phyloP scores from a whole-genome alignment of 2,888 invertebrate genomes.

The Meghimatium bilineatum region DNA sequence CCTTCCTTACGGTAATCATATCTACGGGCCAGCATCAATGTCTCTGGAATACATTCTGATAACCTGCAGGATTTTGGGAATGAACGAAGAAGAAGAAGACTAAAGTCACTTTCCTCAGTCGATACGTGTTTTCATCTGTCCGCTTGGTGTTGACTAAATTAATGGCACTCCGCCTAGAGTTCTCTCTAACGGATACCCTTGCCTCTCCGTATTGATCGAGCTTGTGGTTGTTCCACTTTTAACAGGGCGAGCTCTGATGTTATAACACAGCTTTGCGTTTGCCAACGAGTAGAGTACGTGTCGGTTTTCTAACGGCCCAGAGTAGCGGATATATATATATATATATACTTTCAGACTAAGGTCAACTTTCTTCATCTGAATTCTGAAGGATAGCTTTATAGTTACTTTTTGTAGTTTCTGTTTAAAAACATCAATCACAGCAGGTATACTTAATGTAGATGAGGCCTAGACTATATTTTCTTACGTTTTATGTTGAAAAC shows the following conservation, averaged over 20 bases:
- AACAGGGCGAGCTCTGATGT: not conserved
- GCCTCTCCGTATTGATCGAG: conserved; percentile 9
- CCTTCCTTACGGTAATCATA: no score
- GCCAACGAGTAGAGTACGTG: not conserved
- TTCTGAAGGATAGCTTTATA: not conserved
- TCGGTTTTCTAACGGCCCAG: not conserved
- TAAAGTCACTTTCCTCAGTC: no score
- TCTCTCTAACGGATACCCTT: not conserved
- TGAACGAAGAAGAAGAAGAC: no score
- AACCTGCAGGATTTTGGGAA: no score
- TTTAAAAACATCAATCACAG: no score
- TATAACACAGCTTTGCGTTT: not conserved
- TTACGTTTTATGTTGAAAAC: no score
- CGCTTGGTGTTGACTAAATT: conserved; percentile 9
- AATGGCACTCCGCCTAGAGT: conserved; percentile 2
- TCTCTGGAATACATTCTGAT: no score
- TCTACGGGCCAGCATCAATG: no score
- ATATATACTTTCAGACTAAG: not conserved
- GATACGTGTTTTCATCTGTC: conserved; percentile 2
- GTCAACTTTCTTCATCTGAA: not conserved
- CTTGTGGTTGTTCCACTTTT: conserved; percentile 5
- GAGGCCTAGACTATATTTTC: no score
- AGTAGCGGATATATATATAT: not conserved
- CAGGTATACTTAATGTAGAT: no score
- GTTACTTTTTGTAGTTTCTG: not conserved